Evolutionary conservation across 2,797 vertebrate species (phyloP).

Genomic region (Dryobates pubescens): DNA sequence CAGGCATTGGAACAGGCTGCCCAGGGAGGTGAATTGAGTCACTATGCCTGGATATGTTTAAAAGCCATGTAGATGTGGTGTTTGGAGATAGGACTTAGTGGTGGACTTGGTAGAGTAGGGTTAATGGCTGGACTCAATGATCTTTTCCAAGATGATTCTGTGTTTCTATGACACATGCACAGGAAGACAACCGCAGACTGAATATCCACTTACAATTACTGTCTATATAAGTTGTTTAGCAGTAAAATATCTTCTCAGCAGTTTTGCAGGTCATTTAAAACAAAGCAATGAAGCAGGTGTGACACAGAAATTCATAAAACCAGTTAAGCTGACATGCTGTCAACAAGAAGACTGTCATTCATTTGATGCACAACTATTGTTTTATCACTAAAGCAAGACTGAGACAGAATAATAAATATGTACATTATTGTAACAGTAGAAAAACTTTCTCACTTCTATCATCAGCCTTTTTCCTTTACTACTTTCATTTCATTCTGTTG

Average conservation of each 20-base stretch:
- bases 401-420: not conserved
- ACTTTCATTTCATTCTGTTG: not conserved
- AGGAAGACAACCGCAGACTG: not conserved
- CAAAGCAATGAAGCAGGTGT: slow-evolving; percentile 23
- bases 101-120: too few relatives aligned
- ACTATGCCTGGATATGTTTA: too few relatives aligned
- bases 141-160: too few relatives aligned
- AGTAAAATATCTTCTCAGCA: not conserved
- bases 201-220: not conserved
- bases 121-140: too few relatives aligned
- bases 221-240: slow-evolving; percentile 2
- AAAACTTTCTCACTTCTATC: not conserved
- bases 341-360: not conserved
- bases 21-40: too few relatives aligned
- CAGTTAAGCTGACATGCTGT: not conserved
- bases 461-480: not conserved
- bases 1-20: too few relatives aligned
- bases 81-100: too few relatives aligned
- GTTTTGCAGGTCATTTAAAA: slow-evolving; percentile 19
- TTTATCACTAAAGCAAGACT: not conserved
- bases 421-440: not conserved
- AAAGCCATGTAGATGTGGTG: too few relatives aligned
- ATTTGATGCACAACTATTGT: not conserved
- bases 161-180: not conserved
- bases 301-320: slow-evolving; percentile 25